phyloP scores from a whole-genome alignment of 2,888 invertebrate genomes.

The Tryphoninae sp. region DNA sequence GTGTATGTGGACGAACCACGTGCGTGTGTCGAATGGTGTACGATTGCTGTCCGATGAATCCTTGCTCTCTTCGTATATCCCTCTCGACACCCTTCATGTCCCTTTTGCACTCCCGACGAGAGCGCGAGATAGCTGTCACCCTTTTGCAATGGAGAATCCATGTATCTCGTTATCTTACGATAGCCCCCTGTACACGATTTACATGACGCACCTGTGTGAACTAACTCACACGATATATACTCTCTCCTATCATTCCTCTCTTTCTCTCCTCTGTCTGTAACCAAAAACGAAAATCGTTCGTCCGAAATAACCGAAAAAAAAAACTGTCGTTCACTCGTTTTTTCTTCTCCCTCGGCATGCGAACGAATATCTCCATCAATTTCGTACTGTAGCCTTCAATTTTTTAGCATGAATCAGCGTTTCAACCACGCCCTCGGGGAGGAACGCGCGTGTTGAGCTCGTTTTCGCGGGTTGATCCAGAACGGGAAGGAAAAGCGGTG shows the following conservation, averaged over 20 bases:
- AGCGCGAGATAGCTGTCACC: constrained; percentile 41
- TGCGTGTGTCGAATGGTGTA: constrained; percentile 11
- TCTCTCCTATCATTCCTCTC: neutral
- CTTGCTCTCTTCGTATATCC: constrained; percentile 45
- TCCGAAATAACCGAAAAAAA: constrained; percentile 35
- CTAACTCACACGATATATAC: constrained; percentile 15
- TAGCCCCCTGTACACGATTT: constrained; percentile 47
- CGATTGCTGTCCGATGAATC: constrained; percentile 55
- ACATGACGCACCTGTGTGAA: constrained; percentile 54
- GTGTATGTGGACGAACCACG: neutral
- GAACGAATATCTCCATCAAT: constrained; percentile 59
- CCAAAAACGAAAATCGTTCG: constrained; percentile 48
- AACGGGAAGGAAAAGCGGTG: constrained; percentile 5
- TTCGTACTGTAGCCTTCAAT: constrained; percentile 56
- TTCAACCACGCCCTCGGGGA: constrained; percentile 27
- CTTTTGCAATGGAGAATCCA: constrained; percentile 60
- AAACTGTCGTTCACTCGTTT: constrained; percentile 17
- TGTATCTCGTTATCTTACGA: constrained; percentile 65
- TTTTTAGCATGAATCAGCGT: constrained; percentile 57
- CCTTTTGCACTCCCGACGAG: constrained; percentile 22
- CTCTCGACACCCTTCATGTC: constrained; percentile 53
- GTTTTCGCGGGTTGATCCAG: constrained; percentile 15
- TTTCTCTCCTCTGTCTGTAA: neutral
- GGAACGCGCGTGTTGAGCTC: constrained; percentile 18
- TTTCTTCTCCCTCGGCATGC: constrained; percentile 28